Evolutionary conservation across 1,140 invertebrate species (phyloP).

Genomic region (Heliconius eleuchia): DNA sequence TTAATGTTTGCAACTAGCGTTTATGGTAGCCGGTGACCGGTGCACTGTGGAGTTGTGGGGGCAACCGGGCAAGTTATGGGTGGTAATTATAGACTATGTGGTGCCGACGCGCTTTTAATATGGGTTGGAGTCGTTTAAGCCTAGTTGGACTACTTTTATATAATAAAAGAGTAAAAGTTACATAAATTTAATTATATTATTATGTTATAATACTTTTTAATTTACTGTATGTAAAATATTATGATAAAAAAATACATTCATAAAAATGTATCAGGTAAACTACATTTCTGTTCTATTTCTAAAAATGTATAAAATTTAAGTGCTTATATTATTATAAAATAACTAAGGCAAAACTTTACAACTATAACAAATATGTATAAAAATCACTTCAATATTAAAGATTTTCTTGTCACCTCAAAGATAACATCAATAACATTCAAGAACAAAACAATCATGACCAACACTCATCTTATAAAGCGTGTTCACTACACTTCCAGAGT

Average conservation of each 20-base stretch:
- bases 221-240: too few species aligned
- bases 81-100: conserved; percentile 31
- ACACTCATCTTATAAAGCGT: conserved; percentile 31
- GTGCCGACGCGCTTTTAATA: conserved; percentile 14
- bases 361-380: neutral
- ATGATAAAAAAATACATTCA: too few species aligned
- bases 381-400: neutral
- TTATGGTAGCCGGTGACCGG: conserved; percentile 29
- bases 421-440: conserved; percentile 16
- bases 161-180: neutral
- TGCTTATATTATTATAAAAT: too few species aligned
- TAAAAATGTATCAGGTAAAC: too few species aligned
- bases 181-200: neutral
- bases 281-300: too few species aligned
- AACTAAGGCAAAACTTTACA: too few species aligned
- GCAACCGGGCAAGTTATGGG: conserved; percentile 24
- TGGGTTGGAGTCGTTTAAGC: neutral
- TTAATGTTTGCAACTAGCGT: conserved; percentile 27
- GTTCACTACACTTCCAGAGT: conserved; percentile 21
- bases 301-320: too few species aligned
- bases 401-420: neutral
- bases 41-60: neutral
- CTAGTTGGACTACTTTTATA: neutral
- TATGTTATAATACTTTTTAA: too few species aligned
- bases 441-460: neutral